Base-by-base conservation (phyloP, 1,140 invertebrate genomes). In the Acromyrmex heyeri region DNA sequence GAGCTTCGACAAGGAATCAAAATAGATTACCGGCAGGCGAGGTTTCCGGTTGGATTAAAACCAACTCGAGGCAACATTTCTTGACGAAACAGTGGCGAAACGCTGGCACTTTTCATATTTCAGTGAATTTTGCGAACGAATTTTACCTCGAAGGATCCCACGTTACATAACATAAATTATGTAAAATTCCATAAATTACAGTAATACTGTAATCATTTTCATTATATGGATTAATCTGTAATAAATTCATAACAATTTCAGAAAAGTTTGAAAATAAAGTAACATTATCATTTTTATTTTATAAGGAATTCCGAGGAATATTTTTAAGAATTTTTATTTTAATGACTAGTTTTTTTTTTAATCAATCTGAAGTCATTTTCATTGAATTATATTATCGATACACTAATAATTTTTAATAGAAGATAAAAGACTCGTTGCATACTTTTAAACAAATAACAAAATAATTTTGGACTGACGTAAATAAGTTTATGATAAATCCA, bases 1-100 rank as follows among this genome's bases (percentile, higher is more conserved):
- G 92, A 93, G 91, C 90, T 92, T 92, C 88, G 91, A 91, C 88
- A 88, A 88, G 87, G 81, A 92, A 79, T 93, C 88, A 93, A 93
- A 93, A 93, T 93, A 93, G 92, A 93, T 92, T 92, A 90, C 90
- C 61, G 64, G 75, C 87, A 34, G 48, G 61, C 24, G 30, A 53
- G 79, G 65, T 88, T 92, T 92, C 88, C 87, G 81, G 85, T 92
- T 92, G 89, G 92, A 91, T 85, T 75, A 55, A 91, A 88, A 92
- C 85, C 91, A 91, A 88, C 72, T 78, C 64, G 21, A 61, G 12
- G 27, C 61, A 44, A 50, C 44, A 38, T 34, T 72, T 30, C 48
- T 69, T 21, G 27, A 53, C n/a, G 30, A 81, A 81, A 57, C 48
- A 69, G 14, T 34, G 30, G 30, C 30, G 30, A 34, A 34, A 34